Evolutionary conservation across 2,113 vertebrate genomes (phyloP), one percentile per base, ranked within the genome.

Genomic region (Candoia aspera): DNA sequence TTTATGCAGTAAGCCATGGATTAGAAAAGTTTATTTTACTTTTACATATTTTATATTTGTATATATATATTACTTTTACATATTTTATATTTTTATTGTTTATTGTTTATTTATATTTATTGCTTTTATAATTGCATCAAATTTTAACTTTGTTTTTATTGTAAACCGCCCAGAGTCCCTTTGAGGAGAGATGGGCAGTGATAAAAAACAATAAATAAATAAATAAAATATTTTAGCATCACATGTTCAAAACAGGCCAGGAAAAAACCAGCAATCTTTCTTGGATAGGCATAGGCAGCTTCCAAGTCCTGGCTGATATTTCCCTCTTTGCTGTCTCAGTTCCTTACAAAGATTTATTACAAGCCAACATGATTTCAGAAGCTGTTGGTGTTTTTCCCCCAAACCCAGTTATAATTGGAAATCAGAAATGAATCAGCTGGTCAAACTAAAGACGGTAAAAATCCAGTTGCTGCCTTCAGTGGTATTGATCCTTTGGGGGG

Each of bases 321-420:
- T 84, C 58, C 62, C 9, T 64, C 29, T 87, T 33, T n/a, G 86
- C 54, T 54, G 37, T 17, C 33, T 23, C 49, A 15, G 54, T 33
- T 17, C 54, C 62, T 79, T 33, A 5, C 37, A 24, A 53, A 55
- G 3, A 57, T 29, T 10, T 64, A 23, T 89, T 26, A 85, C 12
- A 73, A 26, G 29, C 89, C 90, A 29, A 49, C 10, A 6, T 68
- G 64, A 91, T 23, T 58, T 93, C 49, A 13, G n/a, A 13, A 88
- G 5, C 11, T 42, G n/a, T 33, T 68, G 64, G 29, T 68, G 79
- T 46, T 21, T 6, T 13, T 0, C 57, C 64, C 64, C 11, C 86
- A 90, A 91, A n/a, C 29, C 85, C 73, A 92, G 92, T 94, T 92
- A 92, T 1, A 94, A 84, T 21, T 2, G 92, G 90, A 92, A 90